Percentiles rank a stretch among this genome's conserved stretches.
These are phyloP conservation scores for Pectinophora gossypiella DNA, from an alignment of 1,140 invertebrate genomes.

Conservation along the genomic window DNA sequence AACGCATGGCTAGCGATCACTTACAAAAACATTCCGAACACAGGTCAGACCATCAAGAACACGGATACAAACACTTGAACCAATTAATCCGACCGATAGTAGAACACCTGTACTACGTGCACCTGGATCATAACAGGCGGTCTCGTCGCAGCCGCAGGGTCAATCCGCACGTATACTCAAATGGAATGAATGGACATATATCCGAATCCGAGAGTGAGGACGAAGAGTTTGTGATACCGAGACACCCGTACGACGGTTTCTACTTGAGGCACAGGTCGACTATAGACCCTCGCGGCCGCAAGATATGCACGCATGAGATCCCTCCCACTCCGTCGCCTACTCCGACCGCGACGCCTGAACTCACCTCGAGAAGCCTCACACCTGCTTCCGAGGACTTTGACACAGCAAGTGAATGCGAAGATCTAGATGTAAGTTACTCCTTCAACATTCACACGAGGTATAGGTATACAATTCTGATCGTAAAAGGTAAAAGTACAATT, in stretches of 20 bases:
- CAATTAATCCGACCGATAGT: background rate
- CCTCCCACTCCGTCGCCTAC: constrained; percentile 40
- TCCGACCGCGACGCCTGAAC: constrained; percentile 13
- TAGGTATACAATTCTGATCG: background rate
- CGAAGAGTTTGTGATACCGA: constrained; percentile 51
- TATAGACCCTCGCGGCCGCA: constrained; percentile 56
- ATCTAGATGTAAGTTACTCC: constrained; percentile 45
- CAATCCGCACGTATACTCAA: constrained; percentile 3
- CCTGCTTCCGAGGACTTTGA: constrained; percentile 15
- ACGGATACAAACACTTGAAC: background rate
- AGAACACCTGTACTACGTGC: constrained; percentile 25
- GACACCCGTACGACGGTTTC: constrained; percentile 71
- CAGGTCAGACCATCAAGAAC: background rate
- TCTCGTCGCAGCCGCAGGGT: background rate
- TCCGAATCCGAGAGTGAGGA: constrained; percentile 34
- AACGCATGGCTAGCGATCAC: background rate
- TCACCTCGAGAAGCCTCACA: constrained; percentile 19
- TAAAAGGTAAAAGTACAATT: background rate
- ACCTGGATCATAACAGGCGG: constrained; percentile 29
- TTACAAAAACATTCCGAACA: constrained; percentile 4
- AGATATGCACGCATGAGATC: constrained; percentile 66
- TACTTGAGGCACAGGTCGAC: constrained; percentile 62
- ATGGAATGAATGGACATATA: constrained; percentile 32
- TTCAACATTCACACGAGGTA: background rate
- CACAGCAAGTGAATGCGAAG: constrained; percentile 20